These are phyloP conservation scores for Acyrthosiphon pisum DNA, from an alignment of 1,140 invertebrate species.

Conservation along the genomic window DNA sequence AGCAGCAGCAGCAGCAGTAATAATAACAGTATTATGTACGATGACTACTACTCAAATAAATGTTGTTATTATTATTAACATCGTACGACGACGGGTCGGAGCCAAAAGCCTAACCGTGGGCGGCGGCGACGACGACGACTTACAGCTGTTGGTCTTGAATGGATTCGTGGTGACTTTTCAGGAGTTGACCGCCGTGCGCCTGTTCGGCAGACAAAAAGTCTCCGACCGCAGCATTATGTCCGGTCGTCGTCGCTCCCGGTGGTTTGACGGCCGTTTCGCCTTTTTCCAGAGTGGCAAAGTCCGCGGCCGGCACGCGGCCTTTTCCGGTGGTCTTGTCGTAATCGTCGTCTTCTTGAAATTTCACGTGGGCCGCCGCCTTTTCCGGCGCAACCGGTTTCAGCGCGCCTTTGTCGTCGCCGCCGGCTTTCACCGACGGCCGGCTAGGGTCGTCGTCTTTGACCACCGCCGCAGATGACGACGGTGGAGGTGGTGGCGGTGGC, in stretches of 20 bases:
- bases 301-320: background rate
- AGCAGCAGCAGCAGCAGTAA: background rate
- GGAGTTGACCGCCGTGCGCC: background rate
- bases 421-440: background rate
- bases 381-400: background rate
- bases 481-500: no score
- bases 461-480: no score
- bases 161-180: background rate
- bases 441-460: background rate
- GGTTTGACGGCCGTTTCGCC: background rate
- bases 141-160: constrained; percentile 54
- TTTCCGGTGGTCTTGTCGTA: no score
- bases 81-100: background rate
- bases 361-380: background rate
- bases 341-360: background rate
- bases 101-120: background rate
- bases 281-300: background rate
- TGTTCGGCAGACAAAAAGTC: constrained; percentile 23
- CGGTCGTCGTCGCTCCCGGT: background rate
- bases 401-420: background rate
- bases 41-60: constrained; percentile 5
- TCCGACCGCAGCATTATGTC: background rate
- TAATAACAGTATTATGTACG: constrained; percentile 9
- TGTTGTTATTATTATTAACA: background rate
- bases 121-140: constrained; percentile 4